Conservation (phyloP, 1,140 invertebrate species). For the Platyscapa corneri region DNA sequence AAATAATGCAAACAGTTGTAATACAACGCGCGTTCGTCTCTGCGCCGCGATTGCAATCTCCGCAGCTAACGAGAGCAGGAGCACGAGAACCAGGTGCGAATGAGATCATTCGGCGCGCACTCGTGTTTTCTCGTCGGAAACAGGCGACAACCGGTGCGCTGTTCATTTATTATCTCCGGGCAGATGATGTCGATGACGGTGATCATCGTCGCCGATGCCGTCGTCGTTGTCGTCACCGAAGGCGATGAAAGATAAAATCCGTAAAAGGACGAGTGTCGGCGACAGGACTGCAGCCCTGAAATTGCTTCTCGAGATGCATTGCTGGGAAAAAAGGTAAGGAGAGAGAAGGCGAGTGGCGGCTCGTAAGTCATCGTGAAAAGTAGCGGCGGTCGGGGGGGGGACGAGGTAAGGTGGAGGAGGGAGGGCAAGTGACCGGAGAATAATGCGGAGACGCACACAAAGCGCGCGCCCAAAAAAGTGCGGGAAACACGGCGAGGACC, state of each 20-base stretch:
- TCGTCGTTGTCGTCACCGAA: not conserved
- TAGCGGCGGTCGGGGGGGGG: too few species aligned
- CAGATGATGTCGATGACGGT: not conserved
- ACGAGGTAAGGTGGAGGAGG: not conserved
- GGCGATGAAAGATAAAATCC: not conserved
- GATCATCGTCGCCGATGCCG: not conserved
- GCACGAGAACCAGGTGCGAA: not conserved
- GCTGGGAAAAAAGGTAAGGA: not conserved
- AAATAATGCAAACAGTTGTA: conserved; percentile 11
- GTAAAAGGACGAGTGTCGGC: not conserved
- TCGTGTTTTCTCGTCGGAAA: not conserved
- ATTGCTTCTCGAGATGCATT: not conserved
- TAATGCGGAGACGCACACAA: not conserved
- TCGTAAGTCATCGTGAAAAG: conserved; percentile 43
- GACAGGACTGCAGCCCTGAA: not conserved
- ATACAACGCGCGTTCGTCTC: not conserved
- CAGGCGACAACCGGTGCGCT: not conserved
- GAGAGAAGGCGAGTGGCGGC: not conserved
- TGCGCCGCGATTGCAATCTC: conserved; percentile 20
- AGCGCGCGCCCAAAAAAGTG: not conserved
- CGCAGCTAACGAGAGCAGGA: not conserved
- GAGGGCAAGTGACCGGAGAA: not conserved
- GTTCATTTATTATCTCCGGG: not conserved
- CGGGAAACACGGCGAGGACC: not conserved
- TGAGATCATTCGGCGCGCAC: conserved; percentile 8